phyloP scores from a whole-genome alignment of 2,113 vertebrate species.

The Ptychochromis oligacanthus region DNA sequence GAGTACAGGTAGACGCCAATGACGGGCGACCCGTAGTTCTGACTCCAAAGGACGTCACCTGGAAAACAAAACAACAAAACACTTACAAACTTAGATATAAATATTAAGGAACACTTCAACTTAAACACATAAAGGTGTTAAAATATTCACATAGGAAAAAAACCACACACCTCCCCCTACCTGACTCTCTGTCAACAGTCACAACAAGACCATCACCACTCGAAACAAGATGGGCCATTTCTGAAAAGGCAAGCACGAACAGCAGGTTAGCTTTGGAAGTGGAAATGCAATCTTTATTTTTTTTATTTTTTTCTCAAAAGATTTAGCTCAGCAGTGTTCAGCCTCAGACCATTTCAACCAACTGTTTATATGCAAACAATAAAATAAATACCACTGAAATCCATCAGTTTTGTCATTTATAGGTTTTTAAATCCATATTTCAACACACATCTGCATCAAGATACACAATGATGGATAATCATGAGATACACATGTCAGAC shows the following conservation, averaged over 20 bases:
- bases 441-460: neutral
- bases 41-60: slow-evolving; percentile 91
- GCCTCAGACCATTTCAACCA: neutral
- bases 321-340: no score
- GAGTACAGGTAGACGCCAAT: slow-evolving; percentile 90
- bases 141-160: neutral
- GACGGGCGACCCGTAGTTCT: slow-evolving; percentile 91
- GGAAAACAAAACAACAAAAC: neutral
- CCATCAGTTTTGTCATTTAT: neutral
- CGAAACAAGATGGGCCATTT: slow-evolving; percentile 90
- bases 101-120: neutral
- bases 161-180: slow-evolving; percentile 58
- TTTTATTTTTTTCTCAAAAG: no score
- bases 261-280: neutral
- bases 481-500: neutral
- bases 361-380: neutral
- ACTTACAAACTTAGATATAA: neutral
- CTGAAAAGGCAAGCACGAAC: slow-evolving; percentile 69
- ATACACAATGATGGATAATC: neutral
- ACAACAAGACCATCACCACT: slow-evolving; percentile 93
- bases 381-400: neutral
- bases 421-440: no score
- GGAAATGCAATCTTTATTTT: no score
- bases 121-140: neutral
- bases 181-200: slow-evolving; percentile 88